phyloP scores from a whole-genome alignment of 2,113 vertebrate species.

The Puma concolor region DNA sequence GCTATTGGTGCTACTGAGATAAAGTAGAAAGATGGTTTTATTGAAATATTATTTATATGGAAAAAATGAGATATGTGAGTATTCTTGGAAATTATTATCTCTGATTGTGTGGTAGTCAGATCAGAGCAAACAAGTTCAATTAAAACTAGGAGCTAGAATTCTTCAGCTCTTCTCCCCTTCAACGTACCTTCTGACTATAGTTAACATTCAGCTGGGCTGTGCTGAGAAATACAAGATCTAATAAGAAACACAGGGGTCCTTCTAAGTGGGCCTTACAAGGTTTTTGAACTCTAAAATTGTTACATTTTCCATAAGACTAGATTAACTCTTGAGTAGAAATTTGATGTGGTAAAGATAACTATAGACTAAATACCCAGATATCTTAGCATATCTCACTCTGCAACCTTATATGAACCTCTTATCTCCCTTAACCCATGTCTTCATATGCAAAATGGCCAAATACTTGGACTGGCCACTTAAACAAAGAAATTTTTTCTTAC shows the following conservation, averaged over 20 bases:
- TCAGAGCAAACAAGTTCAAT: neutral
- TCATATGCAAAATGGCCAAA: neutral
- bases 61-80: neutral
- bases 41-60: neutral
- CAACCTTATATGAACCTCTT: neutral
- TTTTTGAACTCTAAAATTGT: neutral
- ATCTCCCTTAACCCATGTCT: neutral
- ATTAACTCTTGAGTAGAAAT: neutral
- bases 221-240: neutral
- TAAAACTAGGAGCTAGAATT: neutral
- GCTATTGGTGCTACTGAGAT: neutral
- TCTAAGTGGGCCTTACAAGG: neutral
- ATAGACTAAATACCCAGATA: neutral
- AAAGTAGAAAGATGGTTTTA: neutral
- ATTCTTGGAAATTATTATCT: neutral
- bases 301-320: neutral
- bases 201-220: neutral
- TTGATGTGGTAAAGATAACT: neutral
- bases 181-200: neutral
- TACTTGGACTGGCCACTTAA: neutral
- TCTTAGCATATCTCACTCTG: neutral
- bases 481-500: neutral
- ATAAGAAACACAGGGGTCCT: neutral
- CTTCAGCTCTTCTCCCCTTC: neutral
- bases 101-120: neutral